phyloP scores from a whole-genome alignment of 2,888 invertebrate genomes.

The Lithophane ornitopus region DNA sequence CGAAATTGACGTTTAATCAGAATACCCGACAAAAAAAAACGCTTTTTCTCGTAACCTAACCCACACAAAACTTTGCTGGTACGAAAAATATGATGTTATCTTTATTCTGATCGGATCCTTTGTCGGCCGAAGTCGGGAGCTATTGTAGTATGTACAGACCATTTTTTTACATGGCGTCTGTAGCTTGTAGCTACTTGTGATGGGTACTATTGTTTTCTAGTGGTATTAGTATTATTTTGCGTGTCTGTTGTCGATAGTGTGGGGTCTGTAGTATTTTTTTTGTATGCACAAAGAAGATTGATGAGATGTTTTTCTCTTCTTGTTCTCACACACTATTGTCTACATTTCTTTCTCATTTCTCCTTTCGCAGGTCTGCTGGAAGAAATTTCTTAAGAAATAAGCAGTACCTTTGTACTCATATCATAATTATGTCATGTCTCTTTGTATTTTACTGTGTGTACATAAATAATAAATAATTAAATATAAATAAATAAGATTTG shows the following conservation, averaged over 20 bases:
- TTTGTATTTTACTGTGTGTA: too few species aligned
- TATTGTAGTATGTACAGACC: constrained; percentile 79
- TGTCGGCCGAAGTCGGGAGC: constrained; percentile 76
- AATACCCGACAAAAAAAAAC: constrained; percentile 9
- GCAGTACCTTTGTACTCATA: too few species aligned
- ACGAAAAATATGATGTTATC: constrained; percentile 88
- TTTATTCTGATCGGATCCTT: constrained; percentile 81
- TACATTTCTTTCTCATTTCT: too few species aligned
- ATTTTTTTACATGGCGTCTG: constrained; percentile 82
- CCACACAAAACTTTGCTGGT: constrained; percentile 70
- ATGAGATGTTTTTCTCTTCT: too few species aligned
- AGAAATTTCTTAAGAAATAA: too few species aligned
- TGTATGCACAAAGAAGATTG: not conserved
- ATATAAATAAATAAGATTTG: too few species aligned
- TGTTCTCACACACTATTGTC: too few species aligned
- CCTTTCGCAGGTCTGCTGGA: too few species aligned
- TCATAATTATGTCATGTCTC: too few species aligned
- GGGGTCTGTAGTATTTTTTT: constrained; percentile 8
- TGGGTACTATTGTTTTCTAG: constrained; percentile 58
- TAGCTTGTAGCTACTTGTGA: constrained; percentile 73
- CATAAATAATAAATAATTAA: too few species aligned
- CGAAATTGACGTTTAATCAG: not conserved
- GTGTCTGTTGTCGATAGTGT: constrained; percentile 7
- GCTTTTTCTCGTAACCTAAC: constrained; percentile 59
- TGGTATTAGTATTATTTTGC: constrained; percentile 56